These are phyloP conservation scores for Scalopus aquaticus DNA, from an alignment of 2,113 vertebrate species.

Conservation along the genomic window DNA sequence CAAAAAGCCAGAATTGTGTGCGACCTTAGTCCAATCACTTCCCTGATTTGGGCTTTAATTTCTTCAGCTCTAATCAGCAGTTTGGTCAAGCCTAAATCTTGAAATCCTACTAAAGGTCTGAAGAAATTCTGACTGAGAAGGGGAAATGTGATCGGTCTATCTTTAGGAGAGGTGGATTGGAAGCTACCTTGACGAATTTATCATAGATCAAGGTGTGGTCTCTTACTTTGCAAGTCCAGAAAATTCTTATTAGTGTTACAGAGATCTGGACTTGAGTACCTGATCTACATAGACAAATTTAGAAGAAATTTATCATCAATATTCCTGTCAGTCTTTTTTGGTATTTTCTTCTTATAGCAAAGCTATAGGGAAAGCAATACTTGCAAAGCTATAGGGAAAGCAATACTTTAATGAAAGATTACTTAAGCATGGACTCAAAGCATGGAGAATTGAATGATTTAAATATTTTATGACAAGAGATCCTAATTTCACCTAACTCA, in stretches of 20 bases:
- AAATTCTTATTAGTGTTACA: neutral
- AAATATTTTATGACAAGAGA: neutral
- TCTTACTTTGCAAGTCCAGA: neutral
- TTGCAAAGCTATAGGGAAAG: neutral
- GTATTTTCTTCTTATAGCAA: neutral
- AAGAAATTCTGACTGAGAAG: neutral
- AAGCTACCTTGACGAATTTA: neutral
- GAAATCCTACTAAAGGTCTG: neutral
- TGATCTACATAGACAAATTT: neutral
- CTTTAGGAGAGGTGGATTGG: neutral
- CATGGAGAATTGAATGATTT: slow-evolving; percentile 2
- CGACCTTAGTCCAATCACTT: neutral
- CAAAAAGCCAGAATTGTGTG: neutral
- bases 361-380: neutral
- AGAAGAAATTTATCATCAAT: neutral
- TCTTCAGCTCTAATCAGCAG: neutral
- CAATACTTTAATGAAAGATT: neutral
- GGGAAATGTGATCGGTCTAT: neutral
- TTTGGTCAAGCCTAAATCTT: neutral
- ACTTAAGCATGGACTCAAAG: neutral
- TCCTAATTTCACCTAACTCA: neutral
- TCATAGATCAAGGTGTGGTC: neutral
- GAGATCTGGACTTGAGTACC: neutral
- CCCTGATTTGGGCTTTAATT: neutral
- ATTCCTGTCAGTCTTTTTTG: neutral